Evolutionary conservation across 1,140 invertebrate species (phyloP), one percentile per base, ranked within the genome.

Genomic region (Oryctes rhinoceros): DNA sequence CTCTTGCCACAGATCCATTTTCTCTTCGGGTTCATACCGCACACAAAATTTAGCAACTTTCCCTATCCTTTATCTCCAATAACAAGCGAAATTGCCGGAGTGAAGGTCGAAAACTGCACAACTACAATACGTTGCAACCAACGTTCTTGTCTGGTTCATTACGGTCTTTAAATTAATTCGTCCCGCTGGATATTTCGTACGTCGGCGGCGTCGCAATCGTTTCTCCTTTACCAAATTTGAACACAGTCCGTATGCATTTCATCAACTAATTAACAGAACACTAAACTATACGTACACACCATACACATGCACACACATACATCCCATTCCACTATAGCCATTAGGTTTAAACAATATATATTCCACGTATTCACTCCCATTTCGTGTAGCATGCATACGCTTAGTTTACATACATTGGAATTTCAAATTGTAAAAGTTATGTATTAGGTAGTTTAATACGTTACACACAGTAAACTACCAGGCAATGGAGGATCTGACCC

Each of bases 371-470:
- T 71, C 65, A 71, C 65, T 71, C 65, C 65, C 65, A 35, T 71
- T 71, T 71, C 65, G 35, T 71, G 65, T 71, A 35, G 15, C 35
- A 71, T 35, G 65, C 65, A 71, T 71, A 30, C 24, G 24, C 20
- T 37, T 71, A 71, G 18, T 71, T 71, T 71, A 71, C 65, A 71
- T 71, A 71, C 65, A 71, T 71, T 24, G 65, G 65, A 71, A 71
- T 71, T 71, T 71, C 65, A 71, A 71, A 71, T 71, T 71, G 65
- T 71, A 71, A 71, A 71, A 71, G 65, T 71, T 71, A 71, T 24
- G 24, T 71, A 71, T 71, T 71, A 71, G 65, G 65, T 30, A 71
- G 65, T 37, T 71, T 35, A 71, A 71, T 71, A 24, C 24, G 35
- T 71, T 37, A 18, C 24, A 30, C 11, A 24, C 13, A 62, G 11